Percentiles rank a stretch among this genome's conserved stretches.
These are phyloP conservation scores for Mimas tiliae DNA, from an alignment of 2,888 invertebrate species.

Conservation along the genomic window DNA sequence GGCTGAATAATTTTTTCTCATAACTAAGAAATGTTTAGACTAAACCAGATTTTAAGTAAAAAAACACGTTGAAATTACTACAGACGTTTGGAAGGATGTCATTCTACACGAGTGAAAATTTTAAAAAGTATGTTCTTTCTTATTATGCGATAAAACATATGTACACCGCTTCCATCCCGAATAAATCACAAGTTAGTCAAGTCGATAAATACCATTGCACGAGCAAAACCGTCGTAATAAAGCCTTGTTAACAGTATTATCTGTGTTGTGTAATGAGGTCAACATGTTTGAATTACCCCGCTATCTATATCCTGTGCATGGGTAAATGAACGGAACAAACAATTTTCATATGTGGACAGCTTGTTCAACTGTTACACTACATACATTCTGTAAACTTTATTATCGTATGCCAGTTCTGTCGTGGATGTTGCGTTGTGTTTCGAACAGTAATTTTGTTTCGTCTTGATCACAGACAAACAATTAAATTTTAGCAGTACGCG, in stretches of 20 bases:
- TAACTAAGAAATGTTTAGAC: no score
- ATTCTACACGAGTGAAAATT: no score
- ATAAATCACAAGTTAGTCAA: no score
- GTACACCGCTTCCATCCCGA: no score
- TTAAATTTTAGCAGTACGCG: not conserved
- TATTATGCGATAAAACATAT: no score
- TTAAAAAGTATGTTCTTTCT: no score
- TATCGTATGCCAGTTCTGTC: not conserved
- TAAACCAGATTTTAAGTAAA: no score
- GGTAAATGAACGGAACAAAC: not conserved
- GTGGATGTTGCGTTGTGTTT: not conserved
- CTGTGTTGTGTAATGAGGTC: slow-evolving; percentile 9
- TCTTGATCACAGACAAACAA: not conserved
- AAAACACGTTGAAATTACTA: no score
- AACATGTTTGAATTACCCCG: not conserved
- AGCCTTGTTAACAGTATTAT: not conserved
- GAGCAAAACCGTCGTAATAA: not conserved
- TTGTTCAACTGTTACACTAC: not conserved
- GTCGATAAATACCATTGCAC: not conserved
- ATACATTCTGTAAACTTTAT: not conserved
- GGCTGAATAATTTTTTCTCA: no score
- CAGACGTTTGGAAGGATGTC: no score
- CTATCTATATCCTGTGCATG: slow-evolving; percentile 8
- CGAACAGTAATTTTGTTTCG: not conserved
- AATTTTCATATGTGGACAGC: slow-evolving; percentile 7